Conservation (phyloP, 2,888 invertebrate species). For the Spodoptera picta region DNA sequence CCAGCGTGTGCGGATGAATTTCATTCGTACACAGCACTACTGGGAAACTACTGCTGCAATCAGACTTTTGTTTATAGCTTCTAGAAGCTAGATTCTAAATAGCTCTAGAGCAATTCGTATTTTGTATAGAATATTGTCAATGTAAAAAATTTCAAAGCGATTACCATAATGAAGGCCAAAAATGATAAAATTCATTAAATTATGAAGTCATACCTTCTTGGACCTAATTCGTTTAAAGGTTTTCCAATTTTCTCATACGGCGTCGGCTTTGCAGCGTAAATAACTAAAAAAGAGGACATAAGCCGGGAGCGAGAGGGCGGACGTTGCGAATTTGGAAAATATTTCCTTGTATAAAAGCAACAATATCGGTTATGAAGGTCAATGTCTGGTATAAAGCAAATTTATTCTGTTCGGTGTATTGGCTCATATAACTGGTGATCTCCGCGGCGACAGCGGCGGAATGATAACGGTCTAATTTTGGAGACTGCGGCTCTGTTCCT, state of each 20-base stretch:
- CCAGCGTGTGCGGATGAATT: conserved; percentile 58
- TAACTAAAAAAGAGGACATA: conserved; percentile 70
- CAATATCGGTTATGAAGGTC: conserved; percentile 87
- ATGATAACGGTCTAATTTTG: conserved; percentile 88
- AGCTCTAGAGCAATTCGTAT: too few relatives aligned
- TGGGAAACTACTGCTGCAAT: conserved; percentile 38
- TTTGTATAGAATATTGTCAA: too few relatives aligned
- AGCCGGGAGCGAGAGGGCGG: conserved; percentile 69
- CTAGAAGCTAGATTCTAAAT: too few relatives aligned
- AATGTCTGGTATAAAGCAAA: conserved; percentile 85
- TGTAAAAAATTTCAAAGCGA: too few relatives aligned
- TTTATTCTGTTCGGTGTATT: conserved; percentile 88
- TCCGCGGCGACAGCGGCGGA: conserved; percentile 82
- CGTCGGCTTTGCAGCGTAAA: conserved; percentile 70
- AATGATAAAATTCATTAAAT: conserved; percentile 10
- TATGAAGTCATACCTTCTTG: conserved; percentile 35
- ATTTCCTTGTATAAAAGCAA: conserved; percentile 80
- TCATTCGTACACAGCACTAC: conserved; percentile 53
- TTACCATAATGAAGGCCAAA: background rate
- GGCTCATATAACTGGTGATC: conserved; percentile 87
- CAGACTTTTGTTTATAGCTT: too few relatives aligned
- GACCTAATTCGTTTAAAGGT: conserved; percentile 65
- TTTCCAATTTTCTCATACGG: conserved; percentile 71
- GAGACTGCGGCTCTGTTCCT: conserved; percentile 76
- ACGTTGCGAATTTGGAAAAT: conserved; percentile 73